Evolutionary conservation across 2,888 invertebrate genomes (phyloP).

Genomic region (Conchocele bisecta): DNA sequence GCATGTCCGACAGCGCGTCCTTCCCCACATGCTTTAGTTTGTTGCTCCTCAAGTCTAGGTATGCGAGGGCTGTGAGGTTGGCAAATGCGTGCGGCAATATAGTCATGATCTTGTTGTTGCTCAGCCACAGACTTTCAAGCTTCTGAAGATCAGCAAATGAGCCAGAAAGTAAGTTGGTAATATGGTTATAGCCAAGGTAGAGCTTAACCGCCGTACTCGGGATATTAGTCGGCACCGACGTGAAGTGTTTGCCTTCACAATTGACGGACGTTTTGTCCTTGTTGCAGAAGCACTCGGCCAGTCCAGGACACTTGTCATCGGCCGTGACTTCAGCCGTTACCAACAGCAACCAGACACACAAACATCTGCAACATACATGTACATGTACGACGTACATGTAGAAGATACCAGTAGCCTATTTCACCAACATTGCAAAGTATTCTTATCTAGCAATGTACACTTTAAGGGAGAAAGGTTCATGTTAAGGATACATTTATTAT

Average conservation of each 20-base stretch:
- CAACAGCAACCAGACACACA: too few species aligned
- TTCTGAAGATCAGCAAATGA: conserved; percentile 36
- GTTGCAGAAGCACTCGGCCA: conserved; percentile 64
- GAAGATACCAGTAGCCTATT: too few species aligned
- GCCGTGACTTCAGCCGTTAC: too few species aligned
- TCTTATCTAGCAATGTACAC: too few species aligned
- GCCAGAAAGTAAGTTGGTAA: conserved; percentile 38
- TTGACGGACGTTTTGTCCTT: conserved; percentile 63
- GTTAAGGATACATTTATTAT: too few species aligned
- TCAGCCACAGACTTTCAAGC: conserved; percentile 45
- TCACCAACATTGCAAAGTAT: too few species aligned
- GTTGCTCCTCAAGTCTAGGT: conserved; percentile 60
- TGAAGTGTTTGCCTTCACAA: conserved; percentile 64
- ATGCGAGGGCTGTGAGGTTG: conserved; percentile 26
- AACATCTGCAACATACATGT: too few species aligned
- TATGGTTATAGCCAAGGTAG: conserved; percentile 61
- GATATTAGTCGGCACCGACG: conserved; percentile 54
- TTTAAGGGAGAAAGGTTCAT: too few species aligned
- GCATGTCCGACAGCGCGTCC: conserved; percentile 52
- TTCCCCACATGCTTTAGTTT: conserved; percentile 44
- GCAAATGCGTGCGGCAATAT: conserved; percentile 59
- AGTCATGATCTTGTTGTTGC: conserved; percentile 51
- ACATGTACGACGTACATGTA: too few species aligned
- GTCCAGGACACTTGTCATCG: too few species aligned
- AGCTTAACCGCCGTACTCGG: conserved; percentile 60